These are phyloP conservation scores for Leptopilina boulardi DNA, from an alignment of 1,140 invertebrate species.

Conservation along the genomic window DNA sequence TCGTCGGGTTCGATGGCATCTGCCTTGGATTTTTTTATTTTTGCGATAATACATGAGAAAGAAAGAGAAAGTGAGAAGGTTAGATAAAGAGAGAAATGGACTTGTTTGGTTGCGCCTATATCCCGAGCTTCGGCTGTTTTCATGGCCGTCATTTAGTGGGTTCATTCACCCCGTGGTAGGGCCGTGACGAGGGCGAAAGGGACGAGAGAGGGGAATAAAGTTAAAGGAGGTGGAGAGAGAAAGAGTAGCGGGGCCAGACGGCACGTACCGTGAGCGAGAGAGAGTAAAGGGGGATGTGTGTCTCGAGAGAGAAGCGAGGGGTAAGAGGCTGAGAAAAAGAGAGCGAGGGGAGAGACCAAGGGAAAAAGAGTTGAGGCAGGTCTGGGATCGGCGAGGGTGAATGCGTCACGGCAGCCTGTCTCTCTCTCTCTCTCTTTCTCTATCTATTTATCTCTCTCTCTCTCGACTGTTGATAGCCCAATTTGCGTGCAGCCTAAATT, in stretches of 20 bases:
- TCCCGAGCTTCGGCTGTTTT: constrained; percentile 75
- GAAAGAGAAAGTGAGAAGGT: constrained; percentile 25
- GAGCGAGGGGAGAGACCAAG: constrained; percentile 63
- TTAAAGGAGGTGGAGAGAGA: constrained; percentile 44
- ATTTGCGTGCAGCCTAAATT: constrained; percentile 59
- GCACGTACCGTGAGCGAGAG: constrained; percentile 58
- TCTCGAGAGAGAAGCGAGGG: constrained; percentile 38
- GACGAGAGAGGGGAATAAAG: constrained; percentile 45
- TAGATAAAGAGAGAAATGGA: constrained; percentile 38
- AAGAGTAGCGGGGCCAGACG: constrained; percentile 61
- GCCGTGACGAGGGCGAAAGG: constrained; percentile 53
- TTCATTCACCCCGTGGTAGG: constrained; percentile 75
- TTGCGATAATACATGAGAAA: constrained; percentile 37
- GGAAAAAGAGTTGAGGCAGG: constrained; percentile 74
- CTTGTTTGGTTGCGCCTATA: too few relatives aligned
- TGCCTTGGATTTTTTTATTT: neutral
- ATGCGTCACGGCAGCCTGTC: constrained; percentile 65
- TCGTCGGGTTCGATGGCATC: neutral
- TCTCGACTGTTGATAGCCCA: neutral
- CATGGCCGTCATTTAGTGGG: constrained; percentile 77
- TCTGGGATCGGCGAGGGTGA: constrained; percentile 72
- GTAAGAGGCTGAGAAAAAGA: constrained; percentile 29
- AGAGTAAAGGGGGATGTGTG: constrained; percentile 42
- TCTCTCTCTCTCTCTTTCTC: constrained; percentile 41
- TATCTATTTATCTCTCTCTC: neutral